Conservation (phyloP, 2,888 invertebrate genomes). For the Protophormia terraenovae region DNA sequence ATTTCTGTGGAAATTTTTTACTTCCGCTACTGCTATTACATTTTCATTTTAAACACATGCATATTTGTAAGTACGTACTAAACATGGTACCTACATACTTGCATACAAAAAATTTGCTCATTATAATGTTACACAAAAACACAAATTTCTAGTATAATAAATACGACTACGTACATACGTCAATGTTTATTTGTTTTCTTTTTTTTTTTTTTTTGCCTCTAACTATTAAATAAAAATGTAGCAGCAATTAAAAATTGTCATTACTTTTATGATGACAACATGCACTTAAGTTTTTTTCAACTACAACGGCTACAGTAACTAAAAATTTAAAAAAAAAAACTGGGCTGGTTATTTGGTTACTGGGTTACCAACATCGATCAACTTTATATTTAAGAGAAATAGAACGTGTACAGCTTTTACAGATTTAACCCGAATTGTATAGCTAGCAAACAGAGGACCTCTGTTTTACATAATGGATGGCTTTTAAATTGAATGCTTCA, state of each 20-base stretch:
- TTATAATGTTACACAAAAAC: neutral
- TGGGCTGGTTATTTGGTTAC: neutral
- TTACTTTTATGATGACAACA: constrained; percentile 36
- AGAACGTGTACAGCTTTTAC: neutral
- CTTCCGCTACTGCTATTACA: too few species aligned
- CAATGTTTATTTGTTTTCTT: neutral
- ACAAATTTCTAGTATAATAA: neutral
- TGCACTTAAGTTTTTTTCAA: neutral
- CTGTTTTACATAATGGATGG: neutral
- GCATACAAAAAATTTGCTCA: neutral
- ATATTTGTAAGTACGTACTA: too few species aligned
- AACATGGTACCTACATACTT: neutral
- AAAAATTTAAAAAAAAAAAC: neutral
- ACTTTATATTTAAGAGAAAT: neutral
- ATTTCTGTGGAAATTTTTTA: too few species aligned
- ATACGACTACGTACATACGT: neutral
- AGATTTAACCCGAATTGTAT: neutral
- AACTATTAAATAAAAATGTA: constrained; percentile 41
- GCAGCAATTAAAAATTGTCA: constrained; percentile 49
- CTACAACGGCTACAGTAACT: neutral
- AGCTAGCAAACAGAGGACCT: too few species aligned
- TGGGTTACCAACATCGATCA: neutral
- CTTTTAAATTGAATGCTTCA: neutral
- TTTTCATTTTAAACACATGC: too few species aligned
- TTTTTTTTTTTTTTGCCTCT: neutral